phyloP scores from a whole-genome alignment of 2,113 vertebrate species.

The Siniperca knerii region DNA sequence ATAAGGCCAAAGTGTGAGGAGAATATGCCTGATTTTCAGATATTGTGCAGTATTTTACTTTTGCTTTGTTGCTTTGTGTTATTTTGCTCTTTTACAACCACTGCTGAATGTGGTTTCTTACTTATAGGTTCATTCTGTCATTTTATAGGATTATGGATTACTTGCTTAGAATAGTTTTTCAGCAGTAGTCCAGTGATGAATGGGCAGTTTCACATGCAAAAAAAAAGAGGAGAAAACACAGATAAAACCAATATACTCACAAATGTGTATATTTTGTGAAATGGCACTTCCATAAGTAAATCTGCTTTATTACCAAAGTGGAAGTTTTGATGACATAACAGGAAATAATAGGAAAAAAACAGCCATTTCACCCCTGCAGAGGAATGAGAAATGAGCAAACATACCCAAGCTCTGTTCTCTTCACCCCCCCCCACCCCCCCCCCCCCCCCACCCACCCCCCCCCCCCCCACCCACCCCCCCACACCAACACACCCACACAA shows the following conservation, averaged over 20 bases:
- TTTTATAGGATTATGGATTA: conserved; percentile 55
- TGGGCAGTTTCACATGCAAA: conserved; percentile 41
- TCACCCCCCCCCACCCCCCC: conserved; percentile 2
- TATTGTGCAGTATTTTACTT: conserved; percentile 17
- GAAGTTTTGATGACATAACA: conserved; percentile 69
- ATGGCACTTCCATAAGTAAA: conserved; percentile 32
- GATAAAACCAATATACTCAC: not conserved
- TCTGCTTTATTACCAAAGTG: conserved; percentile 54
- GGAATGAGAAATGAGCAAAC: conserved; percentile 72
- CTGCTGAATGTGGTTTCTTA: conserved; percentile 15
- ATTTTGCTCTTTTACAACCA: conserved; percentile 12
- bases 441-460: too few relatives aligned
- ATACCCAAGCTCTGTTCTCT: conserved; percentile 35
- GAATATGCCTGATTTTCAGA: conserved; percentile 40
- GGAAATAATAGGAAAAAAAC: conserved; percentile 36
- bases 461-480: too few relatives aligned
- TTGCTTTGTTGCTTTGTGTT: conserved; percentile 26
- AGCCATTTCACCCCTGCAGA: conserved; percentile 71
- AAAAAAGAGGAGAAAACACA: not conserved
- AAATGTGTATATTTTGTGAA: conserved; percentile 4
- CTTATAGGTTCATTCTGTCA: conserved; percentile 44
- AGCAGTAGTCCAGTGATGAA: conserved; percentile 40
- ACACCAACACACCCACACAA: too few relatives aligned
- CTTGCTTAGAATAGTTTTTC: conserved; percentile 41
- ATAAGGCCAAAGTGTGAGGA: conserved; percentile 32